A percentile compares a stretch with the other conserved stretches of the same genome.
These are phyloP conservation scores for Carassius gibelio DNA, from an alignment of 2,113 vertebrate genomes.

Conservation along the genomic window DNA sequence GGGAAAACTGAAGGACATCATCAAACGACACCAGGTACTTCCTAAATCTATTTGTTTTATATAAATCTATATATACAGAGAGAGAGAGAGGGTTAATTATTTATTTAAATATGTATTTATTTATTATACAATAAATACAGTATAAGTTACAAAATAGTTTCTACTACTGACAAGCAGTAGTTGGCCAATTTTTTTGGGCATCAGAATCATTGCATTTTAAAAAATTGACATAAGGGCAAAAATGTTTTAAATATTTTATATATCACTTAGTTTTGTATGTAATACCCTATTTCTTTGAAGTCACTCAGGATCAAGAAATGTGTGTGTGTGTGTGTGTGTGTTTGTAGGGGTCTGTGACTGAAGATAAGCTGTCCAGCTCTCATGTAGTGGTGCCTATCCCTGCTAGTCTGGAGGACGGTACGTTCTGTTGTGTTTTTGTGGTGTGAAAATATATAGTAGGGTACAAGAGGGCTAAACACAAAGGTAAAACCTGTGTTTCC, in stretches of 20 bases:
- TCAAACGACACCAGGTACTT: constrained; percentile 93
- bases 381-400: constrained; percentile 91
- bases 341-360: constrained; percentile 88
- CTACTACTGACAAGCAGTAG: too few species aligned
- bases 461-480: background rate
- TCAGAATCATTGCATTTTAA: background rate
- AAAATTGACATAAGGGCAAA: too few species aligned
- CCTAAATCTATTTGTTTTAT: too few species aligned
- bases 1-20: constrained; percentile 93
- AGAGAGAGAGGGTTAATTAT: too few species aligned
- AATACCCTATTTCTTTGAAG: background rate
- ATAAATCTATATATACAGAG: too few species aligned
- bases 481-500: background rate
- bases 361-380: constrained; percentile 88
- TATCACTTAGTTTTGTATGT: background rate
- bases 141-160: too few species aligned
- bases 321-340: constrained; percentile 37
- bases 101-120: too few species aligned
- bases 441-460: background rate
- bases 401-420: constrained; percentile 90
- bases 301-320: background rate
- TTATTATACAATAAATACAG: too few species aligned
- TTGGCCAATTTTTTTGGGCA: background rate
- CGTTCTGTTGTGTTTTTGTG: constrained; percentile 48
- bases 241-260: background rate